Base-by-base conservation (phyloP, 2,888 invertebrate genomes). In the Tachina grossa region DNA sequence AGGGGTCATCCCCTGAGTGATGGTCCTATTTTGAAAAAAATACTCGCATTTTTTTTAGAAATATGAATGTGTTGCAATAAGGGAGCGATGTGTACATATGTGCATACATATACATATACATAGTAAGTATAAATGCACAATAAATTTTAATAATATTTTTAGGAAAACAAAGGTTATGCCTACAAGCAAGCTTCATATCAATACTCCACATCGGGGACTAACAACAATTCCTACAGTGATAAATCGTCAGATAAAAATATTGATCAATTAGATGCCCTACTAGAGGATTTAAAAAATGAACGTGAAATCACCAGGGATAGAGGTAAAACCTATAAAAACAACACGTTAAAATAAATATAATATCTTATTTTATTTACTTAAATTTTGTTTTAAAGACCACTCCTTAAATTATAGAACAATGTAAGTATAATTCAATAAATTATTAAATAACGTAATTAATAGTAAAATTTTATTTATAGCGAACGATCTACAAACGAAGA, bases 181-280 rank as follows among this genome's bases (percentile, higher is more conserved):
- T 92, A 92, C 74, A 92, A 93, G 82, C 75, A 76, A 65, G 92
- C 92, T 75, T 89, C 92, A 69, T 93, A 93, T 87, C 91, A 93
- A 88, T 93, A 93, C 87, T 91, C 92, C 31, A 89, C 89, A 77
- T 84, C 91, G 1, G 91, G 90, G 61, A 89, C 90, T 82, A 91
- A 89, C 77, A 91, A 88, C 81, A 63, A 83, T 16, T 88, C 88
- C n/a, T 91, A 89, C 85, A 85, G 71, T 71, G 87, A 88, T 85
- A 90, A 89, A 82, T 85, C 89, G 31, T 79, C 88, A 31, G 90
- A 92, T 88, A 94, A 95, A 89, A 96, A 96, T 90, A 95, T 96
- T 65, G 96, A 95, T 89, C 96, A 96, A 91, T 92, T 96, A 89
- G 96, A 96, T 91, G 95, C 95, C 0, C 92, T 96, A 68, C 93